Evolutionary conservation across 2,888 invertebrate species (phyloP), one percentile per base, ranked within the genome.

Genomic region (Platycheirus rosarum): DNA sequence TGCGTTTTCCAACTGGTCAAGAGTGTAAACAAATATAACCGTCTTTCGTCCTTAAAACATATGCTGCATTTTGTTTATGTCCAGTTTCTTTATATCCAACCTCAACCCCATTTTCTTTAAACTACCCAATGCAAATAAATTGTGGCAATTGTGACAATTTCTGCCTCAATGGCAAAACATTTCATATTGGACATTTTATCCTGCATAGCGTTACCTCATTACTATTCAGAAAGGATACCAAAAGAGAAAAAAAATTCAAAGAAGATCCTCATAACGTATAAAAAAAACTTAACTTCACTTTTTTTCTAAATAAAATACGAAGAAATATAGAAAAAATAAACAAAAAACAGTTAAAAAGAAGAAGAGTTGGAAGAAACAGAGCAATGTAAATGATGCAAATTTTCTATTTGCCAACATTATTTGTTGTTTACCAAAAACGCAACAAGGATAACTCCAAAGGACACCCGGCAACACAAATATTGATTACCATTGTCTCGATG

Each of bases 361-460:
- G n/a, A n/a, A 46, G 23, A 51, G 16, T 9, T 42, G 20, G 7
- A 2, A 23, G 14, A 57, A 65, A 49, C 20, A 60, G 66, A 53
- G 35, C 71, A 68, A 78, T 53, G 66, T 44, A 71, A 71, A 62
- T 71, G 49, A 78, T 79, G 78, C 78, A 74, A 79, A 79, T 73
- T 65, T 46, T 42, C 14, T 73, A 66, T 78, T 73, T 68, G 62
- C 62, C 51, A 73, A 68, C 66, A 68, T 73, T 78, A 62, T 73
- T 79, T 74, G 73, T 73, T 73, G 42, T 73, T 79, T 63, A 73
- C 53, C 48, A 57, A 79, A 73, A 71, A 62, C 73, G 78, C 62
- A 68, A 37, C 62, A 73, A 62, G 53, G 78, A 79, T 65, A 71
- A 71, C 77, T 55, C 46, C 46, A 71, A 66, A 66, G 71, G 63